Percentiles rank a stretch among this genome's conserved stretches.
These are phyloP conservation scores for Menidia beryllina DNA, from an alignment of 2,113 vertebrate species.

Conservation along the genomic window DNA sequence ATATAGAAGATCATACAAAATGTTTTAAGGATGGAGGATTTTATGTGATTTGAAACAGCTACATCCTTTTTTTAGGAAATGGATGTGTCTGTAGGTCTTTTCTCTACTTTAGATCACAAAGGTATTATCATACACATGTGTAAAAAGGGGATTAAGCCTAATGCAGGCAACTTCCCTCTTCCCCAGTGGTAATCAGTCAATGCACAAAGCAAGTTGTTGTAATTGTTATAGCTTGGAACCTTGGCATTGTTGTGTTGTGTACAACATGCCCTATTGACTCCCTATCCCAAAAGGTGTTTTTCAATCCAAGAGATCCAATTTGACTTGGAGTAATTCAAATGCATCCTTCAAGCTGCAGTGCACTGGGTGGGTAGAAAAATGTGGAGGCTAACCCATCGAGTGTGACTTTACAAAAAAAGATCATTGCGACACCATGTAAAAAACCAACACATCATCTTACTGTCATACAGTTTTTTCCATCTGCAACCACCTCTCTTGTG, in stretches of 20 bases:
- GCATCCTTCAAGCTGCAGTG: conserved; percentile 30
- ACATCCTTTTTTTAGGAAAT: conserved; percentile 10
- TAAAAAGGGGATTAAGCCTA: conserved; percentile 42
- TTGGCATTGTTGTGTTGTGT: conserved; percentile 47
- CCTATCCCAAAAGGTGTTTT: conserved; percentile 53
- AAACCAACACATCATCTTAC: conserved; percentile 38
- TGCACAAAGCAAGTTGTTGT: conserved; percentile 60
- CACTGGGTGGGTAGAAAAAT: conserved; percentile 10
- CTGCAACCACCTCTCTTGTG: neutral
- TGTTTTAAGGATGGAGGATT: neutral
- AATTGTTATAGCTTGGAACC: conserved; percentile 47
- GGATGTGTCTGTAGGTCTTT: conserved; percentile 11
- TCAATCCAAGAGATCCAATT: conserved; percentile 49
- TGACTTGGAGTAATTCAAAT: conserved; percentile 44
- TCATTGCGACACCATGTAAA: conserved; percentile 29
- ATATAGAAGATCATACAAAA: too few species aligned
- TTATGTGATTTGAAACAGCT: neutral
- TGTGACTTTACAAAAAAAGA: conserved; percentile 50
- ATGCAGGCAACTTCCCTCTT: conserved; percentile 48
- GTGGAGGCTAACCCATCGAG: conserved; percentile 36
- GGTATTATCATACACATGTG: conserved; percentile 50
- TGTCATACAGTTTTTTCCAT: conserved; percentile 8
- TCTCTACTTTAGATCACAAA: conserved; percentile 17
- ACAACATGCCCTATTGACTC: conserved; percentile 49
- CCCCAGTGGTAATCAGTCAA: conserved; percentile 63